phyloP scores from a whole-genome alignment of 2,888 invertebrate species.

The Lissocephala sabroskyi region DNA sequence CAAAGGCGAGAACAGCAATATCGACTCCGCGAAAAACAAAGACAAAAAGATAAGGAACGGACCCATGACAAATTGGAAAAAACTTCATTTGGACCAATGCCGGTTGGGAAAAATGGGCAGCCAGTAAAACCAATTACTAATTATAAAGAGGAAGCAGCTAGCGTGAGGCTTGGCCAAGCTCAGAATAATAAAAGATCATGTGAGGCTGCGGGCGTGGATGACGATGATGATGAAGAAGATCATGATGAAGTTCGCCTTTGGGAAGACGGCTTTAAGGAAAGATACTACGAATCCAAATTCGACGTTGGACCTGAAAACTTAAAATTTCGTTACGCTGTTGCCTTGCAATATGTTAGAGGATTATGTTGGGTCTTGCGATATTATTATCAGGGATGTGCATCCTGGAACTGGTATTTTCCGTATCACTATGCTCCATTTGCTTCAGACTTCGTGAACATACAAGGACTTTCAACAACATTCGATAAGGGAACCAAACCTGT shows the following conservation, averaged over 20 bases:
- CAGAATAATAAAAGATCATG: constrained; percentile 33
- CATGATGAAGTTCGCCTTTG: constrained; percentile 80
- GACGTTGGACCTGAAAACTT: constrained; percentile 83
- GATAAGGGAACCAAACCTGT: constrained; percentile 91
- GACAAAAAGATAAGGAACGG: constrained; percentile 75
- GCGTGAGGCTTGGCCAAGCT: constrained; percentile 73
- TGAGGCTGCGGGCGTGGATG: constrained; percentile 67
- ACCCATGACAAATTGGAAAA: constrained; percentile 81
- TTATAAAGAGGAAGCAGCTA: constrained; percentile 81
- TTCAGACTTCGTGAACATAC: constrained; percentile 96
- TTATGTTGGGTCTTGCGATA: constrained; percentile 98
- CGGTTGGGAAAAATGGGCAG: constrained; percentile 74
- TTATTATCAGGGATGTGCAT: constrained; percentile 99
- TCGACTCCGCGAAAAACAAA: constrained; percentile 83
- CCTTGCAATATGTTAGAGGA: constrained; percentile 94
- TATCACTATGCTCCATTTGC: constrained; percentile 99
- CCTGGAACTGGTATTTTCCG: constrained; percentile 99
- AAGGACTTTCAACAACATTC: constrained; percentile 88
- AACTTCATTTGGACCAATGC: constrained; percentile 82
- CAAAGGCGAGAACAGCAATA: constrained; percentile 90
- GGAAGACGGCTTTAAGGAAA: constrained; percentile 98
- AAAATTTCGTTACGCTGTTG: constrained; percentile 93
- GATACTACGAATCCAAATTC: constrained; percentile 97
- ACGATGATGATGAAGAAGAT: constrained; percentile 36
- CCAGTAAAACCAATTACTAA: constrained; percentile 76